Evolutionary conservation across 2,797 vertebrate species (phyloP), one percentile per base, ranked within the genome.

Genomic region (Aeoliscus strigatus): DNA sequence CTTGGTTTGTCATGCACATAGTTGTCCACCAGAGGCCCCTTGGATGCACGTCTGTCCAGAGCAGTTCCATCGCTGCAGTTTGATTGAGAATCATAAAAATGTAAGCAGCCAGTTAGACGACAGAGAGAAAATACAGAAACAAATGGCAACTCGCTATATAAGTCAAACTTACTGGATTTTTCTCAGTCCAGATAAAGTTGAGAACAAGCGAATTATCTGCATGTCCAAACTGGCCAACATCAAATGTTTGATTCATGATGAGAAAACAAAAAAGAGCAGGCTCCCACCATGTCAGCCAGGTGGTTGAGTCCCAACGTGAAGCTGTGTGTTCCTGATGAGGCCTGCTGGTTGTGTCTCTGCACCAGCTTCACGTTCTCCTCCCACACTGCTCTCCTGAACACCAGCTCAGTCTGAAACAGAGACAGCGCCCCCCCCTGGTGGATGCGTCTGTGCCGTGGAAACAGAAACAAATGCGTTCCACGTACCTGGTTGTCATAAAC

Each of bases 221-320:
- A n/a, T n/a, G n/a, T n/a, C n/a, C n/a, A n/a, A n/a, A n/a, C n/a
- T n/a, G n/a, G n/a, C n/a, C n/a, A n/a, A n/a, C n/a, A n/a, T n/a
- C n/a, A n/a, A n/a, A n/a, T n/a, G n/a, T n/a, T n/a, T n/a, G n/a
- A n/a, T n/a, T n/a, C n/a, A n/a, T n/a, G n/a, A n/a, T n/a, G n/a
- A n/a, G n/a, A 6, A 21, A 21, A 21, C 18, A 21, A 3, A 21
- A 21, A 21, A 17, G 24, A 27, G 17, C 2, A 9, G 41, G 15
- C 6, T 13, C n/a, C 4, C 73, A 91, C 89, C 88, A 90, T 78
- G 58, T 90, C 88, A 14, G 87, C 66, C 33, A 89, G 71, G 13
- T 83, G 82, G 65, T 89, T 90, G 37, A 88, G 72, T 27, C 81
- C 87, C 62, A 87, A 17, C 0, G 69, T 73, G 71, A 80, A 89